phyloP scores from a whole-genome alignment of 2,113 vertebrate genomes.

The Naja naja region DNA sequence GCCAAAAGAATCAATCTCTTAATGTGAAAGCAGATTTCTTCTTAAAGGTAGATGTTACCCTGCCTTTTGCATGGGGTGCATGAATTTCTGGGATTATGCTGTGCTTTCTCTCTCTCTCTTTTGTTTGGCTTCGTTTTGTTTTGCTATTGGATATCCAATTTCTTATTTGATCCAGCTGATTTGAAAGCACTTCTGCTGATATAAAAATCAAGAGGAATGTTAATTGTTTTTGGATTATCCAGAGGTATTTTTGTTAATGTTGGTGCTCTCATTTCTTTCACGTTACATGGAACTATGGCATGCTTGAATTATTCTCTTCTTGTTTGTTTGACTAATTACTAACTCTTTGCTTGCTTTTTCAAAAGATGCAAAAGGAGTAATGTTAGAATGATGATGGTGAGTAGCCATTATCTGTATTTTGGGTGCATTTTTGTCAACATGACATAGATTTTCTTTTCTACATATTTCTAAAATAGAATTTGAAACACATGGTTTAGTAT shows the following conservation, averaged over 20 bases:
- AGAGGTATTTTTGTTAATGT: neutral
- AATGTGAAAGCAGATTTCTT: neutral
- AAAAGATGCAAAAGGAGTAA: conserved; percentile 81
- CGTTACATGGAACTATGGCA: conserved; percentile 28
- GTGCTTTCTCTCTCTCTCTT: no score
- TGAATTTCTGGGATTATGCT: neutral
- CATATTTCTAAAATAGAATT: neutral
- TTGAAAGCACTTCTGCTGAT: neutral
- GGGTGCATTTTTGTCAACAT: neutral
- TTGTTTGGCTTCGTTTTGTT: neutral
- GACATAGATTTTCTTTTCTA: neutral
- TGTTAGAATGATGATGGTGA: conserved; percentile 79
- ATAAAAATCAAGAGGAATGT: neutral
- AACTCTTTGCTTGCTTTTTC: conserved; percentile 69
- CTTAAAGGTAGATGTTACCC: neutral
- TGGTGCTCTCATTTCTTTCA: neutral
- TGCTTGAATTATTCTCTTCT: conserved; percentile 46
- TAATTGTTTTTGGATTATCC: neutral
- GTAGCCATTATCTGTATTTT: conserved; percentile 47
- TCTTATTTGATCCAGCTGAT: neutral
- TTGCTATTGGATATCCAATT: neutral
- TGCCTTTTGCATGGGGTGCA: conserved; percentile 3
- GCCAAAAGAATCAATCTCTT: neutral
- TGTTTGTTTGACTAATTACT: conserved; percentile 65
- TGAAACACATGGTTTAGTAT: neutral